These are phyloP conservation scores for Himalopsyche kuldschensis DNA, from an alignment of 2,888 invertebrate genomes.

Conservation along the genomic window DNA sequence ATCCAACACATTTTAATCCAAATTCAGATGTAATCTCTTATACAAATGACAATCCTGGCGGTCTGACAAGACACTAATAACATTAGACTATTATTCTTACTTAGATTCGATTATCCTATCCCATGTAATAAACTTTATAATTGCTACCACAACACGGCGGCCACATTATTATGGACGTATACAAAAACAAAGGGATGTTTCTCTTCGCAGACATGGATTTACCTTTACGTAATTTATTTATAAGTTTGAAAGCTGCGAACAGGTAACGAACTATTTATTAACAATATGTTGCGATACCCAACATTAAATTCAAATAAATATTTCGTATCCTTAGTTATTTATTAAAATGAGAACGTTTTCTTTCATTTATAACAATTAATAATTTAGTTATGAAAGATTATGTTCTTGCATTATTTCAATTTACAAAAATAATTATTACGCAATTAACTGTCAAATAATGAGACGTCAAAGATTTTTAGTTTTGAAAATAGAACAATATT, in stretches of 20 bases:
- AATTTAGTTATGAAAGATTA: too few species aligned
- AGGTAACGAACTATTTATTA: background rate
- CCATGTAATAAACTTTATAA: background rate
- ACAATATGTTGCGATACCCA: too few species aligned
- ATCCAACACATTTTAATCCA: background rate
- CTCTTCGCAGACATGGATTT: background rate
- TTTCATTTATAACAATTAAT: too few species aligned
- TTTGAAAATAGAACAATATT: too few species aligned
- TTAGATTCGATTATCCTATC: background rate
- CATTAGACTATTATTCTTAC: background rate
- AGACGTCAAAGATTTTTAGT: too few species aligned
- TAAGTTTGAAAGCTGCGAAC: background rate
- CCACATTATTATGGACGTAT: background rate
- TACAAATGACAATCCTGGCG: background rate
- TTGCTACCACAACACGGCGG: background rate
- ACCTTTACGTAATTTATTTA: background rate
- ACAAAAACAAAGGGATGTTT: background rate
- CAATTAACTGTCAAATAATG: too few species aligned
- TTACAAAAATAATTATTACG: too few species aligned
- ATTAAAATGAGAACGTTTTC: too few species aligned
- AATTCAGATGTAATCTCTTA: background rate
- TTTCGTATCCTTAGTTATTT: too few species aligned
- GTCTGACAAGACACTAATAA: background rate
- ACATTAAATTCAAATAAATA: too few species aligned
- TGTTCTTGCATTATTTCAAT: too few species aligned